Percentiles rank a stretch among this genome's conserved stretches.
Evolutionary conservation across 2,888 invertebrate species (phyloP).

Genomic region (Margaritifera margaritifera): DNA sequence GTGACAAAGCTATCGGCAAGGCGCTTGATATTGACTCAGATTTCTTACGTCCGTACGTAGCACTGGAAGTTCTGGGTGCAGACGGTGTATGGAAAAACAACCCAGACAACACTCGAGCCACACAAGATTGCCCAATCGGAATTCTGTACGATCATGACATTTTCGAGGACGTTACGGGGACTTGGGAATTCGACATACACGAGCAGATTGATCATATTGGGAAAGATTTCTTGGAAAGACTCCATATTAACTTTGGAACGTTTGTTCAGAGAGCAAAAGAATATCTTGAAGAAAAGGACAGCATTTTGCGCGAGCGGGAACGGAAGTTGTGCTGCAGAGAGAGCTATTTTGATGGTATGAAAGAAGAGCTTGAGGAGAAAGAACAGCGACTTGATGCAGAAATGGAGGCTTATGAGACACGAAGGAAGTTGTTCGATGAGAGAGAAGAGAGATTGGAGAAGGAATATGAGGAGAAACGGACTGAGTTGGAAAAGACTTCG

Average conservation of each 20-base stretch:
- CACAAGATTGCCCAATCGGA: constrained; percentile 50
- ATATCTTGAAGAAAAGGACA: constrained; percentile 61
- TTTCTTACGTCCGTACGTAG: constrained; percentile 59
- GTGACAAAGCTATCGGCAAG: constrained; percentile 63
- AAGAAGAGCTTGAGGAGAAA: constrained; percentile 52
- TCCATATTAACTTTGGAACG: constrained; percentile 61
- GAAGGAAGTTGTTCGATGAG: constrained; percentile 50
- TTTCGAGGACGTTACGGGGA: constrained; percentile 62
- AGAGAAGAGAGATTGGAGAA: constrained; percentile 51
- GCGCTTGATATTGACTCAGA: constrained; percentile 64
- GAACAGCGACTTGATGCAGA: constrained; percentile 51
- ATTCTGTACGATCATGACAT: constrained; percentile 59
- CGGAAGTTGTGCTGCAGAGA: constrained; percentile 48
- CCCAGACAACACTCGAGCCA: constrained; percentile 44
- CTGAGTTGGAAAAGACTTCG: constrained; percentile 40
- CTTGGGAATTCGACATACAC: constrained; percentile 66
- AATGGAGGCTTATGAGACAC: constrained; percentile 43
- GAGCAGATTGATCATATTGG: constrained; percentile 67
- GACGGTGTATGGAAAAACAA: constrained; percentile 52
- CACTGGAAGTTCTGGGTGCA: constrained; percentile 51
- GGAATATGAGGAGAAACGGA: constrained; percentile 43
- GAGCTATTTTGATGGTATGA: constrained; percentile 47
- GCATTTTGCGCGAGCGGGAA: constrained; percentile 58
- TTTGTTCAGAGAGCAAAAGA: constrained; percentile 63
- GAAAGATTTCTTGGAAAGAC: constrained; percentile 57